These are phyloP conservation scores for Lucifuga dentata DNA, from an alignment of 2,113 vertebrate genomes.

Conservation along the genomic window DNA sequence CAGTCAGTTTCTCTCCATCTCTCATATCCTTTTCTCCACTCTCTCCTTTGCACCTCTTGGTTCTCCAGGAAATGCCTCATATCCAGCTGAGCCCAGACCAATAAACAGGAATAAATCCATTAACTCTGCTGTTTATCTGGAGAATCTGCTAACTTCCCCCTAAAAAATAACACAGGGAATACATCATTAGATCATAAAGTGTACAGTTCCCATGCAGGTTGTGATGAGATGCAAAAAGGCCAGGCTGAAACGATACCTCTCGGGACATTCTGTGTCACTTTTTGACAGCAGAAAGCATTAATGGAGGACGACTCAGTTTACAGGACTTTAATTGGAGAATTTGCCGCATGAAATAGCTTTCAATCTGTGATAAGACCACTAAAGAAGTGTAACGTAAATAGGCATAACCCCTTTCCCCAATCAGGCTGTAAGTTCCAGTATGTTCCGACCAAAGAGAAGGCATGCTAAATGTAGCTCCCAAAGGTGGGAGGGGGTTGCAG, in stretches of 20 bases:
- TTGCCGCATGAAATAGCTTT: background rate
- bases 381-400: slow-evolving; percentile 5
- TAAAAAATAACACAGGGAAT: slow-evolving; percentile 16
- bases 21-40: background rate
- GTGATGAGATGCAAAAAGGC: slow-evolving; percentile 3
- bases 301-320: slow-evolving; percentile 4
- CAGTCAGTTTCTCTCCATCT: slow-evolving; percentile 2
- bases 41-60: slow-evolving; percentile 5
- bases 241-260: slow-evolving; percentile 28
- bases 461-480: slow-evolving; percentile 59
- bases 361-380: background rate
- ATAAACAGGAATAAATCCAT: slow-evolving; percentile 64
- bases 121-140: slow-evolving; percentile 44
- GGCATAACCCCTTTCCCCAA: slow-evolving; percentile 12
- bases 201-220: slow-evolving; percentile 27
- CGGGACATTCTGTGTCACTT: slow-evolving; percentile 2
- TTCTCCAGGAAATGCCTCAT: slow-evolving; percentile 57
- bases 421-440: slow-evolving; percentile 11
- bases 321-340: background rate
- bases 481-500: background rate
- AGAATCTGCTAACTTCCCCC: slow-evolving; percentile 34
- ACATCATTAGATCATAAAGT: slow-evolving; percentile 36
- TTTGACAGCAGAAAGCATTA: slow-evolving; percentile 1
- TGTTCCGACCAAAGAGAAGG: slow-evolving; percentile 49
- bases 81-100: slow-evolving; percentile 52